Evolutionary conservation across 1,140 invertebrate genomes (phyloP).

Genomic region (Lasaia peninsularis): DNA sequence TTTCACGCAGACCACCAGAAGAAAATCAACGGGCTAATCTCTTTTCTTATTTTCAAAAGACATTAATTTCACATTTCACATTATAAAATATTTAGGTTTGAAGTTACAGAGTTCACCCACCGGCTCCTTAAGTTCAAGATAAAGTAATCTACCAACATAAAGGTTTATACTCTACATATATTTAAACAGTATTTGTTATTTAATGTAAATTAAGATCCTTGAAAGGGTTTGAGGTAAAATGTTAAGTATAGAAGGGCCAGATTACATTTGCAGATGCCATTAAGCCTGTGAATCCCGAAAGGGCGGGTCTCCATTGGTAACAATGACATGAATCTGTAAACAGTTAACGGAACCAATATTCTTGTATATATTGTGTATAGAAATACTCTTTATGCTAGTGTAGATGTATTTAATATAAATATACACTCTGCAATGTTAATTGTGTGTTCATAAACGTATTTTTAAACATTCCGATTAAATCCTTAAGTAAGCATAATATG

Average conservation of each 20-base stretch:
- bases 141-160: background rate
- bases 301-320: slow-evolving; percentile 1
- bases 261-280: slow-evolving; percentile 8
- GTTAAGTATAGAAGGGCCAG: slow-evolving; percentile 7
- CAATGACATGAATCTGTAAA: slow-evolving; percentile 10
- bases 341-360: slow-evolving; percentile 1
- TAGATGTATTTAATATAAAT: background rate
- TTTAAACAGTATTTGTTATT: background rate
- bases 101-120: too few species aligned
- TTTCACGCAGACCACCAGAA: too few species aligned
- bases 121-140: too few species aligned
- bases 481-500: too few species aligned
- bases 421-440: background rate
- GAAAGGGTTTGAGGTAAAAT: slow-evolving; percentile 12
- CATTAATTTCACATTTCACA: too few species aligned
- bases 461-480: too few species aligned
- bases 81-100: too few species aligned
- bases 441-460: too few species aligned
- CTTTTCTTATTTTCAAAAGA: too few species aligned
- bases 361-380: background rate
- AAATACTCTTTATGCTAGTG: background rate
- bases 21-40: too few species aligned
- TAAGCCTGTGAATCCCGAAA: slow-evolving; percentile 9
- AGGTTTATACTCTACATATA: background rate
- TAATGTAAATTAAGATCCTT: slow-evolving; percentile 13